Percentiles rank a stretch among this genome's conserved stretches.
Evolutionary conservation across 1,140 invertebrate species (phyloP).

Genomic region (Lanistes nyassanus): DNA sequence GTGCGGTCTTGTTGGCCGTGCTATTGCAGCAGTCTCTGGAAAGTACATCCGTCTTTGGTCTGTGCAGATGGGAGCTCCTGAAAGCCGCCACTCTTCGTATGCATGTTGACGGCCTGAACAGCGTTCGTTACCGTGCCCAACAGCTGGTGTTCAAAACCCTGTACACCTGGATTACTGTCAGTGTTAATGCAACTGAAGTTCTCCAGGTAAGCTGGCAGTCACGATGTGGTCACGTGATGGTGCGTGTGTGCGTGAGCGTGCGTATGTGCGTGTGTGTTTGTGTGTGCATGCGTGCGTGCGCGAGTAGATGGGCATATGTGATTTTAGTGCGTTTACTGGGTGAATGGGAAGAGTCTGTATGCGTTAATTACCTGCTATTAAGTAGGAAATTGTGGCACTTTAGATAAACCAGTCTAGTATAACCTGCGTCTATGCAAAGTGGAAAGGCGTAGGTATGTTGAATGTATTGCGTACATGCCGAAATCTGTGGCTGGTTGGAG

Average conservation of each 20-base stretch:
- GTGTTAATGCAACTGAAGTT: not conserved
- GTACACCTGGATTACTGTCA: not conserved
- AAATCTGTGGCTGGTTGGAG: no score
- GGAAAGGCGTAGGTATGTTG: no score
- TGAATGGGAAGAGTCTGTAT: not conserved
- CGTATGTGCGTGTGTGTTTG: not conserved
- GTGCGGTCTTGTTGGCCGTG: no score
- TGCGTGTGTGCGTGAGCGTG: not conserved
- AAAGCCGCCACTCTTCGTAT: not conserved
- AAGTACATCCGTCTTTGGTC: no score
- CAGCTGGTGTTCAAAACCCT: not conserved
- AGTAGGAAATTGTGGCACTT: no score
- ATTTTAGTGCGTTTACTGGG: not conserved
- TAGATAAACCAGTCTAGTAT: no score
- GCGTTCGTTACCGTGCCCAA: not conserved
- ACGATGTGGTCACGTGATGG: not conserved
- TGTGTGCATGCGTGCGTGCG: not conserved
- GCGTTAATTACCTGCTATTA: no score
- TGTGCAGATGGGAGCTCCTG: no score
- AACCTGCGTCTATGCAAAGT: no score
- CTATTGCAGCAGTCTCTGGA: no score
- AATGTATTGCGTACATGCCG: no score
- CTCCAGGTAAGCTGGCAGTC: not conserved
- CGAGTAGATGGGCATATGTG: constrained; percentile 11
- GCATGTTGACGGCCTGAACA: not conserved